phyloP scores from a whole-genome alignment of 2,113 vertebrate species.

The Pongo abelii region DNA sequence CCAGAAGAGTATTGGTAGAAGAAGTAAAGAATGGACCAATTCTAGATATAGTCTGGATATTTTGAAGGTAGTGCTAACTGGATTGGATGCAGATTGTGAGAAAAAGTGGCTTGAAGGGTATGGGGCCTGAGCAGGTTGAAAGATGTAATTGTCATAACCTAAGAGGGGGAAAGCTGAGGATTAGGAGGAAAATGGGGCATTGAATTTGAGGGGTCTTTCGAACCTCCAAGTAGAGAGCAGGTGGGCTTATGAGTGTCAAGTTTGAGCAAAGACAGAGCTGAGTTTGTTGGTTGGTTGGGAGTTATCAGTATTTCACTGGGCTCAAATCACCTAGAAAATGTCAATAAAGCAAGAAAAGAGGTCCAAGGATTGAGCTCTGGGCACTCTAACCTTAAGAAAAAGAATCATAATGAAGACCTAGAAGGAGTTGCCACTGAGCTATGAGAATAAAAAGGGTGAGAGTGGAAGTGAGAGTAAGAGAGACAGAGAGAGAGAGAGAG shows the following conservation, averaged over 20 bases:
- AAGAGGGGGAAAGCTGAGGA: neutral
- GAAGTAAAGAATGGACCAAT: neutral
- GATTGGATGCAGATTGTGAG: neutral
- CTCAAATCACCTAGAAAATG: neutral
- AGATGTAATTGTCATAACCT: neutral
- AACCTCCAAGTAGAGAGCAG: neutral
- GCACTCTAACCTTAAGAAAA: neutral
- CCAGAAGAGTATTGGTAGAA: neutral
- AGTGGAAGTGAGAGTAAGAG: neutral
- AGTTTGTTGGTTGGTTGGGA: no score
- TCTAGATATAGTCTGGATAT: neutral
- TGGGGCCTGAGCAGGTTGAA: neutral
- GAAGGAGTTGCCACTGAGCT: neutral
- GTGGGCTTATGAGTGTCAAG: no score
- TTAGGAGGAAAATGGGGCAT: neutral
- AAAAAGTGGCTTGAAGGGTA: neutral
- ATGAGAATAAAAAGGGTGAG: neutral
- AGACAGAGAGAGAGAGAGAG: rapidly evolving
- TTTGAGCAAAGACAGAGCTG: neutral
- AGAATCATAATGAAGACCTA: neutral
- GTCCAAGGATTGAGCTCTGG: neutral
- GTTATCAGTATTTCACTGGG: neutral
- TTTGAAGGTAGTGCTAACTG: neutral
- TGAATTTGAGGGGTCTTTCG: neutral
- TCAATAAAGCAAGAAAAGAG: neutral